Percentiles rank a stretch among this genome's conserved stretches.
Evolutionary conservation across 2,797 vertebrate species (phyloP).

Genomic region (Erethizon dorsatum): DNA sequence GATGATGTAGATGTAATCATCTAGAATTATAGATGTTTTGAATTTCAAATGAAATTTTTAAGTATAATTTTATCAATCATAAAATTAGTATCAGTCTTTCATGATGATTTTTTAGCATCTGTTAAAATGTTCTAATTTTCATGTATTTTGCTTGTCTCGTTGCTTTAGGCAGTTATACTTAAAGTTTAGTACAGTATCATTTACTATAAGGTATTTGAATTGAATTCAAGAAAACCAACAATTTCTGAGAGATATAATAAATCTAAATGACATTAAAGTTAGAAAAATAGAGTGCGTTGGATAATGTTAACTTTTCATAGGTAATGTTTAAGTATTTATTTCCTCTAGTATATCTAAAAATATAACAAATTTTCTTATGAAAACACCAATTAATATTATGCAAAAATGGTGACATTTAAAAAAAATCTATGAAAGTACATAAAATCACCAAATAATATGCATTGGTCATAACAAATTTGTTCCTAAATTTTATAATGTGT

Average conservation of each 20-base stretch:
- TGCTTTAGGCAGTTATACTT: conserved; percentile 15
- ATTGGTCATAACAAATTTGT: neutral
- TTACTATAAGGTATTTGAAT: conserved; percentile 40
- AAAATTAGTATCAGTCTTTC: neutral
- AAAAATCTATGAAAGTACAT: neutral
- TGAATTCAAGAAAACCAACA: conserved; percentile 64
- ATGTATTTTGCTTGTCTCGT: conserved; percentile 37
- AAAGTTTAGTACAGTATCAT: conserved; percentile 22
- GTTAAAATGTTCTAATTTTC: neutral
- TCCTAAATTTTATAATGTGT: neutral
- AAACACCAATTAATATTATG: neutral
- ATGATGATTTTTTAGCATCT: conserved; percentile 41
- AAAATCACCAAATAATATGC: neutral
- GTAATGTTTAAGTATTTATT: conserved; percentile 64
- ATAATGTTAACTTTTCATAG: neutral
- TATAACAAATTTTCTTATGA: neutral
- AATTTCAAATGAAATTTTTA: conserved; percentile 39
- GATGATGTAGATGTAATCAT: neutral
- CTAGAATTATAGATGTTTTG: neutral
- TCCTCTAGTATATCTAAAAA: conserved; percentile 42
- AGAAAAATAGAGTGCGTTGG: neutral
- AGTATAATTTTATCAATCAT: neutral
- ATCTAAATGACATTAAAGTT: conserved; percentile 46
- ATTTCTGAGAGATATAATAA: conserved; percentile 52
- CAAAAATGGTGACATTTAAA: conserved; percentile 60